Evolutionary conservation across 2,113 vertebrate genomes (phyloP).

Genomic region (Aptenodytes forsteri): DNA sequence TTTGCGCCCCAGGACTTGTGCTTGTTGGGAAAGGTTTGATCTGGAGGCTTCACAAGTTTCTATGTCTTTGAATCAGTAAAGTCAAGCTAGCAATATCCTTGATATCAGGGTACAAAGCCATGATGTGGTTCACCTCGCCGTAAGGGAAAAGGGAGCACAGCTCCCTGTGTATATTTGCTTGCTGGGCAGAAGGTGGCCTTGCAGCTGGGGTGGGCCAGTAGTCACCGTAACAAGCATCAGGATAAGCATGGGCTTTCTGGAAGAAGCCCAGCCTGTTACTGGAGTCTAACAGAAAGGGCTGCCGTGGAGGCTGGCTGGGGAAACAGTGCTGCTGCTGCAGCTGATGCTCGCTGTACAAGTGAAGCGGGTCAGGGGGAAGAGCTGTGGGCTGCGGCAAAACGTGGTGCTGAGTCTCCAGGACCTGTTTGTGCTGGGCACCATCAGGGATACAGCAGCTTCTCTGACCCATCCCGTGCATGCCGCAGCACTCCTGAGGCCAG

Average conservation of each 20-base stretch:
- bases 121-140: conserved; percentile 47
- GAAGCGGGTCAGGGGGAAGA: background rate
- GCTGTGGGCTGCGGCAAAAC: accelerated
- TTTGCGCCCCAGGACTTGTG: background rate
- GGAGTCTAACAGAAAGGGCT: background rate
- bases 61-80: conserved; percentile 60
- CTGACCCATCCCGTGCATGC: accelerated
- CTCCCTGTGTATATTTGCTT: background rate
- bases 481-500: background rate
- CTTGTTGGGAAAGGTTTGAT: background rate
- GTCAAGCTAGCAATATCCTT: conserved; percentile 63
- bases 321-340: background rate
- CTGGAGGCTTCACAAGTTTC: background rate
- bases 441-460: accelerated
- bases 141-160: conserved; percentile 75
- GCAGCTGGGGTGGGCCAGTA: background rate
- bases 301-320: background rate
- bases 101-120: conserved; percentile 54
- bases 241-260: background rate
- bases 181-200: background rate
- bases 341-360: accelerated
- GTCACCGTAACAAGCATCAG: background rate
- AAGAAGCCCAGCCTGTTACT: background rate
- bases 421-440: background rate
- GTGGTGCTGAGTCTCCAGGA: background rate